A percentile compares a stretch with the other conserved stretches of the same genome.
phyloP scores from a whole-genome alignment of 2,888 invertebrate genomes.

The Pristionchus arcanus region DNA sequence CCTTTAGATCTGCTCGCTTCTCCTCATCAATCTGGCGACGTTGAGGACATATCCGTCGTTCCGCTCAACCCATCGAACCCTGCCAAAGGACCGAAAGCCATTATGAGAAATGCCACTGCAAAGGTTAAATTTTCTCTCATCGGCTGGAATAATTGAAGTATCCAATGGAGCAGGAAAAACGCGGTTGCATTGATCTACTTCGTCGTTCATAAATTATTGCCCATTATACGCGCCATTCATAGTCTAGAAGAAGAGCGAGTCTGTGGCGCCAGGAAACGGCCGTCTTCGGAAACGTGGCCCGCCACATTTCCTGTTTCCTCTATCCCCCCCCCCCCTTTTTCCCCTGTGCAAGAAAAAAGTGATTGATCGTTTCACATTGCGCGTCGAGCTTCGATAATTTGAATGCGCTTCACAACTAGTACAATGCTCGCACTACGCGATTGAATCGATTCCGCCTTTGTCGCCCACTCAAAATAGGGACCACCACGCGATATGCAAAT shows the following conservation, averaged over 20 bases:
- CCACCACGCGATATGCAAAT: too few species aligned
- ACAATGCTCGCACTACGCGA: too few species aligned
- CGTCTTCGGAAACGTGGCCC: background rate
- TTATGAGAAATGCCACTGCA: background rate
- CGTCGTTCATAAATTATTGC: too few species aligned
- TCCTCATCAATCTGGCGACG: slow-evolving; percentile 5
- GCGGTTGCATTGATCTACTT: background rate
- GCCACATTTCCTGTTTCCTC: background rate
- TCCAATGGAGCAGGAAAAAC: too few species aligned
- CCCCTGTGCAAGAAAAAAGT: background rate
- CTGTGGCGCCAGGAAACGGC: background rate
- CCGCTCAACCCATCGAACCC: slow-evolving; percentile 1
- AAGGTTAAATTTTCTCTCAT: background rate
- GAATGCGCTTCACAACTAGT: background rate
- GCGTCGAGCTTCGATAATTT: too few species aligned
- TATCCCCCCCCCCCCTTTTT: background rate
- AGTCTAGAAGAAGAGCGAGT: too few species aligned
- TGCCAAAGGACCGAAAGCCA: slow-evolving; percentile 11
- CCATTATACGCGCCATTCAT: background rate
- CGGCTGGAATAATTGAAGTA: background rate
- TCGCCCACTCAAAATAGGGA: too few species aligned
- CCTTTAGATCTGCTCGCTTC: background rate
- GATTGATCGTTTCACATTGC: background rate
- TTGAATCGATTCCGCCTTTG: too few species aligned
- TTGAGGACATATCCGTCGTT: slow-evolving; percentile 55